Evolutionary conservation across 2,888 invertebrate species (phyloP).

Genomic region (Volucella zonaria): DNA sequence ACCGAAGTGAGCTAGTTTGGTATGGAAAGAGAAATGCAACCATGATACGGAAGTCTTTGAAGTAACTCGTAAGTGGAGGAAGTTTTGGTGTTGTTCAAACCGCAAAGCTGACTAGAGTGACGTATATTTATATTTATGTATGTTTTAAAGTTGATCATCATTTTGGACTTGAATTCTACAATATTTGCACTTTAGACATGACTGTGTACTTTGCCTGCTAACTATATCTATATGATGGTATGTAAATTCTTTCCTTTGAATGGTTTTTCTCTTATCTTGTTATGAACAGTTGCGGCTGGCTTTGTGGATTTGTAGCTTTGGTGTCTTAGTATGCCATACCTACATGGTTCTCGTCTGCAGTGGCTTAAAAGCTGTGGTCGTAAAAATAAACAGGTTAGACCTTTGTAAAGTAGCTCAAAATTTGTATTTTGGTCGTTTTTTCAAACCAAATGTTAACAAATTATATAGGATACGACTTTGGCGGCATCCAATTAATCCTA

Average conservation of each 20-base stretch:
- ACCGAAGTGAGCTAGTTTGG: slow-evolving; percentile 6
- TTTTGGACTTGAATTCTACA: slow-evolving; percentile 24
- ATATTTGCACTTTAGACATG: slow-evolving; percentile 16
- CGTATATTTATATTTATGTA: not conserved
- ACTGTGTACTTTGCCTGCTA: slow-evolving; percentile 2
- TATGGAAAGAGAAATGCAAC: slow-evolving; percentile 59
- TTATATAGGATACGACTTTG: too few relatives aligned
- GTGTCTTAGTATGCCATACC: too few relatives aligned
- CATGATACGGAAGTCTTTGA: slow-evolving; percentile 63
- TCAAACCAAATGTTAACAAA: too few relatives aligned
- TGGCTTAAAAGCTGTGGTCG: too few relatives aligned
- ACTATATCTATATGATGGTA: too few relatives aligned
- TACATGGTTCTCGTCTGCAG: too few relatives aligned
- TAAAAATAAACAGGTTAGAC: too few relatives aligned
- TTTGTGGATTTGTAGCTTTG: too few relatives aligned
- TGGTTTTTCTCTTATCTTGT: slow-evolving; percentile 1
- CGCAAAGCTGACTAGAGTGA: slow-evolving; percentile 24
- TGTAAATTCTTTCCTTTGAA: slow-evolving; percentile 1
- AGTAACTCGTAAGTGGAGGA: slow-evolving; percentile 23
- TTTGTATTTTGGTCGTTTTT: too few relatives aligned
- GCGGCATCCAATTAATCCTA: too few relatives aligned
- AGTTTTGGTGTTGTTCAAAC: slow-evolving; percentile 49
- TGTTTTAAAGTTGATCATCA: slow-evolving; percentile 19
- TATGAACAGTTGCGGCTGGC: not conserved
- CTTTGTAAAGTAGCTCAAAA: too few relatives aligned